Evolutionary conservation across 64 coral and sea anemone genomes (phyloP), one percentile per base, ranked within the genome.

Genomic region (Acropora yongei): DNA sequence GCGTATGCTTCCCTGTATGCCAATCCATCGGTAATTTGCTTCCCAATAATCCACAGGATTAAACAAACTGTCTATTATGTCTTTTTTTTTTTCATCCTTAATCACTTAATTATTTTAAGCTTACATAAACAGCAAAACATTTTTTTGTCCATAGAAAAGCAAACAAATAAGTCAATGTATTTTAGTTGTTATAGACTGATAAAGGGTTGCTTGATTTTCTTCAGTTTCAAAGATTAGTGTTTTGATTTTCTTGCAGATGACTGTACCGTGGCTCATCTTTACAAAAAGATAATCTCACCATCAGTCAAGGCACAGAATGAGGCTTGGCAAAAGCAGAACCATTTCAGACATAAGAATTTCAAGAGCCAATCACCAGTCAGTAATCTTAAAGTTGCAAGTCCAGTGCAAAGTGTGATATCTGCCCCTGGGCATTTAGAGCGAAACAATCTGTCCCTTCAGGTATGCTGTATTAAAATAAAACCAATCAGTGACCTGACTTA

Each of bases 231-330:
- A 30, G 30, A 30, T 30, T 30, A 30, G 30, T 0, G 30, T 30
- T 30, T 4, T 76, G 11, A 0, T 4, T 6, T 82, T 14, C 0
- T 49, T 68, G 3, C 75, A 93, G 91, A 75, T 10, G 76, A 93
- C 61, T 41, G 78, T 6, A 60, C 57, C 46, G 75, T 93, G 40
- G 46, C 83, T 12, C 66, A 71, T 45, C 75, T 93, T 41, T 93
- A 88, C 61, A 80, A 49, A 67, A 87, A 77, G 68, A 86, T 93
- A 1, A 86, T 93, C 13, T 93, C 91, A 71, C 91, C 91, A 18
- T 93, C 91, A 49, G 46, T 93, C 0, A 93, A 93, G 72, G 72
- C 75, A 18, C 73, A 76, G 8, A 80, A 84, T 55, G 91, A 93
- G 73, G 91, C 78, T 57, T 80, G 79, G 45, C 74, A 78, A 17